phyloP scores from a whole-genome alignment of 2,113 vertebrate species.

The Tychaedon coryphoeus region DNA sequence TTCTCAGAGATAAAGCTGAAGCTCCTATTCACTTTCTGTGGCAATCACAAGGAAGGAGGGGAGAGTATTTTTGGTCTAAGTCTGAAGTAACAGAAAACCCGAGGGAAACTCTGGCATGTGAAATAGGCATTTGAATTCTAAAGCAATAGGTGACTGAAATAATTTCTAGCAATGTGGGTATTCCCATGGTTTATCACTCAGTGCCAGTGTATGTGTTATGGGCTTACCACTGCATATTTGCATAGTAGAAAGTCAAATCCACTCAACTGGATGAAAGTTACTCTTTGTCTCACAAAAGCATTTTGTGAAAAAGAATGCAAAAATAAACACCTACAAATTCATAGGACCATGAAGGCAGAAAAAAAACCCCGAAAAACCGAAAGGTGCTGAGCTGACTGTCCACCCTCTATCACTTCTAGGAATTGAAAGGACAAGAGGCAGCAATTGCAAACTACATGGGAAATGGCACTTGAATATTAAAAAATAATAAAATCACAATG shows the following conservation, averaged over 20 bases:
- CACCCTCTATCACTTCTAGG: background rate
- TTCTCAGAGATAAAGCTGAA: background rate
- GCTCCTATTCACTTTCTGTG: background rate
- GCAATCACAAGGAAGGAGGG: background rate
- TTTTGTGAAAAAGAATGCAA: background rate
- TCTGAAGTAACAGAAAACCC: background rate
- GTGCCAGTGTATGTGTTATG: background rate
- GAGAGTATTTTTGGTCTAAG: background rate
- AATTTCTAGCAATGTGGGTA: background rate
- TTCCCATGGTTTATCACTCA: background rate
- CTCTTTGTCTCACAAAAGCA: background rate
- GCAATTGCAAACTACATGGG: background rate
- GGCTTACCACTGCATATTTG: background rate
- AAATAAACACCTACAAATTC: background rate
- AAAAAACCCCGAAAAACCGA: accelerated
- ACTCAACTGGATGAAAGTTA: background rate
- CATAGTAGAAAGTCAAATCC: background rate
- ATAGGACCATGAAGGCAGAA: background rate
- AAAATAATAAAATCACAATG: too few relatives aligned
- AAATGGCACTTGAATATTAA: background rate
- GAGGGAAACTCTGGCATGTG: background rate
- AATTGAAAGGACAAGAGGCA: background rate
- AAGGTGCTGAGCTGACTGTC: background rate
- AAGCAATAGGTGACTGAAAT: background rate
- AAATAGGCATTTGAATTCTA: background rate